Evolutionary conservation across 2,797 vertebrate genomes (phyloP).

Genomic region (Rhinoraja longicauda): DNA sequence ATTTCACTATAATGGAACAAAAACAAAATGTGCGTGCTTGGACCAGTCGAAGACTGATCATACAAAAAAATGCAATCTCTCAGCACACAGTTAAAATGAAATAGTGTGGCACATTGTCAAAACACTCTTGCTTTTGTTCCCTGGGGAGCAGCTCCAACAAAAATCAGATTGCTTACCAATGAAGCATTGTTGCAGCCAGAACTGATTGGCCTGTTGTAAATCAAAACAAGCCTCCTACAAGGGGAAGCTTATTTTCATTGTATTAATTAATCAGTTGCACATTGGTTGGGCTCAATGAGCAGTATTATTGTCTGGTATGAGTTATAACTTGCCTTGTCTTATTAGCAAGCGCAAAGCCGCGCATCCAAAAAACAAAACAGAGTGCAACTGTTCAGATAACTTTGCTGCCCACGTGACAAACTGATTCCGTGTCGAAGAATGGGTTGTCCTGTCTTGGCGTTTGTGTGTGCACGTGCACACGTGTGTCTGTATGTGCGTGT

Average conservation of each 20-base stretch:
- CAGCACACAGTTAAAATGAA: neutral
- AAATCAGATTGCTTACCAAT: slow-evolving; percentile 5
- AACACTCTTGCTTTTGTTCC: neutral
- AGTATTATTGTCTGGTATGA: neutral
- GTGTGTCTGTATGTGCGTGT: too few species aligned
- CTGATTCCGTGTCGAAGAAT: neutral
- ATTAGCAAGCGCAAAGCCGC: neutral
- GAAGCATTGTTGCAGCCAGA: slow-evolving; percentile 15
- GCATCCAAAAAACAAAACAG: neutral
- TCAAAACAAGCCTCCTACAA: slow-evolving; percentile 15
- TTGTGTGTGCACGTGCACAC: too few species aligned
- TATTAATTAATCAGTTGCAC: slow-evolving; percentile 17
- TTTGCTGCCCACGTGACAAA: neutral
- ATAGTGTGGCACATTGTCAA: slow-evolving; percentile 1
- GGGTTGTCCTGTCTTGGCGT: too few species aligned
- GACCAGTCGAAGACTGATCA: neutral
- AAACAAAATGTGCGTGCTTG: neutral
- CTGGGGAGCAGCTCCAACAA: neutral
- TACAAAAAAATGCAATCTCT: neutral
- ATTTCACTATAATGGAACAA: neutral
- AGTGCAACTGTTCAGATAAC: neutral
- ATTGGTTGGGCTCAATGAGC: neutral
- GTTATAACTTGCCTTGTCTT: neutral
- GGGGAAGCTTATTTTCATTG: neutral
- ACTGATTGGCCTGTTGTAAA: neutral